Base-by-base conservation (phyloP, 2,113 vertebrate genomes). In the Grus americana region DNA sequence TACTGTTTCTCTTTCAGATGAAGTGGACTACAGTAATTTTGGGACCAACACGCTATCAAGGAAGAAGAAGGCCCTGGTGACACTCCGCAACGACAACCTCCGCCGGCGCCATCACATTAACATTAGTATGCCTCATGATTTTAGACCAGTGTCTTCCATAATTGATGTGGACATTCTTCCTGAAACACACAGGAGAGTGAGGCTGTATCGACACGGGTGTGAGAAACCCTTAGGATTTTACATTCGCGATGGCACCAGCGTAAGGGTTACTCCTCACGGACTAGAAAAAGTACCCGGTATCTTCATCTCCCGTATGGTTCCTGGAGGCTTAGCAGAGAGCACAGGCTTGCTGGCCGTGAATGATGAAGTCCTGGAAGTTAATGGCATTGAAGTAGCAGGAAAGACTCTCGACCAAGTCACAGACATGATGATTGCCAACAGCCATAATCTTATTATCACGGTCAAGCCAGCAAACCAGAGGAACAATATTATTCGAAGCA, bases 401-500 rank as follows among this genome's bases (percentile, higher is more conserved):
- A 99, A 99, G 97, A 99, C 99, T 13, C 97, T 99, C 10, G 99
- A 99, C 95, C 99, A 99, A 96, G 99, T 99, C 57, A 99, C 99
- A 12, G 99, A 99, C 98, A 99, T 99, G 99, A 99, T 99, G 99
- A 99, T 99, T 34, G 99, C 99, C 94, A 99, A 99, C 98, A 99
- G 99, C 97, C 99, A 99, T 97, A 99, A 99, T 90, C 98, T 99
- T 88, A 99, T 99, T 12, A 98, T 99, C 95, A 99, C 99, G 0
- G 99, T 99, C 73, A 99, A 99, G 97, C 99, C 99, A 2, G 99
- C 99, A 67, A 99, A 99, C 97, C 99, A 99, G 98, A 98, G 99
- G 94, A 99, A 99, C 98, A 99, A 99, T 79, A 98, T 99, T 75
- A 98, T 99, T 72, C 98, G 99, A 36, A 98, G 98, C 96, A 98